Evolutionary conservation across 2,797 vertebrate genomes (phyloP).

Genomic region (Thripadectes ignobilis): DNA sequence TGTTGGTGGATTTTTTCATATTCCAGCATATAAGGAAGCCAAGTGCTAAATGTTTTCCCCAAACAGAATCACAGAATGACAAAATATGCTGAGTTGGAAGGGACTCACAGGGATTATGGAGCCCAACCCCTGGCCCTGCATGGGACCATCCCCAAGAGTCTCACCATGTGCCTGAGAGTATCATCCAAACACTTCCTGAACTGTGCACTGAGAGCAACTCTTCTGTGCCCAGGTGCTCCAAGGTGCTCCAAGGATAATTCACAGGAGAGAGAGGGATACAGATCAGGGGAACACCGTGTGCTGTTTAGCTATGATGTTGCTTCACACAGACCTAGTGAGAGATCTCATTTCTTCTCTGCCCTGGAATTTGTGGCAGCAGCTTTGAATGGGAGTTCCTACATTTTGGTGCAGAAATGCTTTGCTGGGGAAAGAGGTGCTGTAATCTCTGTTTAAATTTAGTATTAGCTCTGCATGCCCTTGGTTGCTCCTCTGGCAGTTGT

Average conservation of each 20-base stretch:
- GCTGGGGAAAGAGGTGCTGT: background rate
- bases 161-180: background rate
- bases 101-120: background rate
- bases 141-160: background rate
- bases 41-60: background rate
- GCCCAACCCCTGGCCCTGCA: no score
- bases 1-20: background rate
- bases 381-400: background rate
- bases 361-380: background rate
- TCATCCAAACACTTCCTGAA: background rate
- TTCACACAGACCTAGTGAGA: background rate
- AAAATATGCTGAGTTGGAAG: background rate
- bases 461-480: slow-evolving; percentile 18
- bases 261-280: background rate
- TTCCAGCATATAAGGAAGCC: background rate
- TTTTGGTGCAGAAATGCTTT: background rate
- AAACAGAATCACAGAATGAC: background rate
- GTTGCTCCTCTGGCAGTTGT: background rate
- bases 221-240: background rate
- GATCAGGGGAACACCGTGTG: background rate
- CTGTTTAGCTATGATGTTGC: background rate
- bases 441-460: slow-evolving; percentile 3
- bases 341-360: background rate
- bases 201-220: background rate
- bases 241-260: background rate